A percentile compares a stretch with the other conserved stretches of the same genome.
phyloP scores from a whole-genome alignment of 1,140 invertebrate species.

The Macrosteles quadrilineatus region DNA sequence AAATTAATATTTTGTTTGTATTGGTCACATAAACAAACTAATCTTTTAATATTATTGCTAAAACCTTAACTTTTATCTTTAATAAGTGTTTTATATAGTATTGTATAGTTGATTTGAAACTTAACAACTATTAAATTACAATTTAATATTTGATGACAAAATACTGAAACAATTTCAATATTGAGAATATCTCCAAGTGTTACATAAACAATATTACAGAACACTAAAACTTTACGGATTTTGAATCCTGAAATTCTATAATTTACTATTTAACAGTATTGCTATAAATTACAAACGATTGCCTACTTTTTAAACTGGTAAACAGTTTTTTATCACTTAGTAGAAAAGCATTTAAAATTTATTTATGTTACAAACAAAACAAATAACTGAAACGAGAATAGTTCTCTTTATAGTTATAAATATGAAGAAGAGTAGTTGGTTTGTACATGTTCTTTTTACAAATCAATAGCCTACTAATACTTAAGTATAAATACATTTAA shows the following conservation, averaged over 20 bases:
- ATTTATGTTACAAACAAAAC: slow-evolving; percentile 10
- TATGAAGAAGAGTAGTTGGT: not conserved
- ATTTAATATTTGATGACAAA: no score
- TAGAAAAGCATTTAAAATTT: slow-evolving; percentile 10
- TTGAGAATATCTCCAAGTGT: no score
- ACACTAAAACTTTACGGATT: not conserved
- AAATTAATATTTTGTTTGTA: no score
- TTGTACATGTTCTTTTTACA: slow-evolving; percentile 8
- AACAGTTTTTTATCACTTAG: not conserved
- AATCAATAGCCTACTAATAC: slow-evolving; percentile 8
- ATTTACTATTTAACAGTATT: slow-evolving; percentile 15
- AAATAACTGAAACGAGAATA: not conserved
- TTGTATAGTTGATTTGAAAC: no score
- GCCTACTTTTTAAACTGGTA: not conserved
- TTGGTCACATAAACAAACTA: no score
- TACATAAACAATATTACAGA: no score
- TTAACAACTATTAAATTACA: no score
- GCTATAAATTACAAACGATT: not conserved
- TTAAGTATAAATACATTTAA: slow-evolving; percentile 17
- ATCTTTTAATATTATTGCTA: no score
- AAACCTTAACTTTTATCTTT: no score
- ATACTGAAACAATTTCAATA: no score
- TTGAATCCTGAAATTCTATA: slow-evolving; percentile 4
- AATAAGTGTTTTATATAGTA: no score
- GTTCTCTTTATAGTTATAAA: not conserved